Conservation (phyloP, 2,113 vertebrate genomes). For the Agapornis roseicollis region DNA sequence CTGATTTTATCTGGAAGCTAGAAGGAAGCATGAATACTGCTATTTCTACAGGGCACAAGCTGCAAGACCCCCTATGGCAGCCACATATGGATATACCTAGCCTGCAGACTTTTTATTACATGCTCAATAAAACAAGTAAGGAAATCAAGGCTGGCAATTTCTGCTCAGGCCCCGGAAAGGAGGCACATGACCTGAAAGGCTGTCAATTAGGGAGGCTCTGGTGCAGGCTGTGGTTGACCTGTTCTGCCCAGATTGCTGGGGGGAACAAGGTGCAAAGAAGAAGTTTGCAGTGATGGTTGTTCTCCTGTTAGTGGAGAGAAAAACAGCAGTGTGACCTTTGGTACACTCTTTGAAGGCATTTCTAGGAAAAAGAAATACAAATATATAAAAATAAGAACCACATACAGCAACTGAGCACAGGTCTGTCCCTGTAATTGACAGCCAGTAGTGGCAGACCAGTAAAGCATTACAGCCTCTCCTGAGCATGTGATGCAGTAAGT, state of each 20-base stretch:
- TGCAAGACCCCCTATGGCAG: background rate
- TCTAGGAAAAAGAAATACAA: background rate
- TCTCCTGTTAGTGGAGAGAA: background rate
- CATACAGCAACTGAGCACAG: background rate
- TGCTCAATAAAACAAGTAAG: rapidly evolving
- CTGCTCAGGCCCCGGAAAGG: background rate
- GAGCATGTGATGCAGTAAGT: background rate
- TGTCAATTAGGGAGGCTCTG: background rate
- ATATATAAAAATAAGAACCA: background rate
- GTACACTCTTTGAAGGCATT: background rate
- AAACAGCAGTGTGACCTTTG: background rate
- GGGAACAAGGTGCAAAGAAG: background rate
- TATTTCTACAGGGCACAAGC: background rate
- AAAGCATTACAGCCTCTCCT: background rate
- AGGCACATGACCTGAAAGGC: rapidly evolving
- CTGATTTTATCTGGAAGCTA: too few relatives aligned
- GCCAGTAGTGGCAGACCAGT: background rate
- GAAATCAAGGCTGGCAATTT: background rate
- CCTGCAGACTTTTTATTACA: background rate
- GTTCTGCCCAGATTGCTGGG: background rate
- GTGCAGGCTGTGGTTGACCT: background rate
- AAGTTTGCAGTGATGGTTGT: background rate
- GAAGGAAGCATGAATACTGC: rapidly evolving
- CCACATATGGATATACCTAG: rapidly evolving
- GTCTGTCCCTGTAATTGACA: background rate